These are phyloP conservation scores for Pseudomyrmex flavicornis DNA, from an alignment of 1,140 invertebrate genomes.

Conservation along the genomic window DNA sequence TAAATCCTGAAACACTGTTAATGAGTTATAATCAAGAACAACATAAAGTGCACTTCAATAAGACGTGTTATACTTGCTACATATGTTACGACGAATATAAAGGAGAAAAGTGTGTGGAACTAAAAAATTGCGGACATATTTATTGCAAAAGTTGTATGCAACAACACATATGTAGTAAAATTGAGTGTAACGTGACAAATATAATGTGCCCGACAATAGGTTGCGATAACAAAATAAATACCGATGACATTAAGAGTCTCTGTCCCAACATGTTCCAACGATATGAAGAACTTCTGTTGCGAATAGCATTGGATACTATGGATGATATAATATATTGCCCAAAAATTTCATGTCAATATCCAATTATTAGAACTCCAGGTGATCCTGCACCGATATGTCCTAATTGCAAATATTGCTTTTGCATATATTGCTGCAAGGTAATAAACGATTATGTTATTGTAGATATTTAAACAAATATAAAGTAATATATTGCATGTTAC, in stretches of 20 bases:
- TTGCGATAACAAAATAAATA: slow-evolving; percentile 50
- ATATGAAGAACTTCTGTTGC: slow-evolving; percentile 87
- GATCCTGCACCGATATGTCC: slow-evolving; percentile 86
- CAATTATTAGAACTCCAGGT: slow-evolving; percentile 83
- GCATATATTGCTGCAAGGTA: slow-evolving; percentile 86
- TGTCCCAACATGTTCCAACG: slow-evolving; percentile 84
- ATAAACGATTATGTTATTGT: background rate
- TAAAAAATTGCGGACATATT: slow-evolving; percentile 64
- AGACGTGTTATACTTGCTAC: slow-evolving; percentile 50
- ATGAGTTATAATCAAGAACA: slow-evolving; percentile 29
- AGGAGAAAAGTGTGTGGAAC: slow-evolving; percentile 63
- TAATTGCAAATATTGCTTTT: slow-evolving; percentile 87
- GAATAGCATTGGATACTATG: slow-evolving; percentile 86
- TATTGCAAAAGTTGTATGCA: slow-evolving; percentile 68
- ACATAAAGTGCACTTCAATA: slow-evolving; percentile 55
- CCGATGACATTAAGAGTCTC: slow-evolving; percentile 77
- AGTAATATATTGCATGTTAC: slow-evolving; percentile 6
- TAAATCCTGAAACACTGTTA: slow-evolving; percentile 61
- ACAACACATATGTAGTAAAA: slow-evolving; percentile 53
- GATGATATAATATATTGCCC: slow-evolving; percentile 87
- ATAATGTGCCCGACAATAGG: slow-evolving; percentile 62
- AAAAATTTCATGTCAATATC: slow-evolving; percentile 85
- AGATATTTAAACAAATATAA: background rate
- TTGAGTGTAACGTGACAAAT: slow-evolving; percentile 43
- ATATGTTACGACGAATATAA: slow-evolving; percentile 64